Percentiles rank a stretch among this genome's conserved stretches.
Evolutionary conservation across 2,797 vertebrate genomes (phyloP).

Genomic region (Malurus splendens): DNA sequence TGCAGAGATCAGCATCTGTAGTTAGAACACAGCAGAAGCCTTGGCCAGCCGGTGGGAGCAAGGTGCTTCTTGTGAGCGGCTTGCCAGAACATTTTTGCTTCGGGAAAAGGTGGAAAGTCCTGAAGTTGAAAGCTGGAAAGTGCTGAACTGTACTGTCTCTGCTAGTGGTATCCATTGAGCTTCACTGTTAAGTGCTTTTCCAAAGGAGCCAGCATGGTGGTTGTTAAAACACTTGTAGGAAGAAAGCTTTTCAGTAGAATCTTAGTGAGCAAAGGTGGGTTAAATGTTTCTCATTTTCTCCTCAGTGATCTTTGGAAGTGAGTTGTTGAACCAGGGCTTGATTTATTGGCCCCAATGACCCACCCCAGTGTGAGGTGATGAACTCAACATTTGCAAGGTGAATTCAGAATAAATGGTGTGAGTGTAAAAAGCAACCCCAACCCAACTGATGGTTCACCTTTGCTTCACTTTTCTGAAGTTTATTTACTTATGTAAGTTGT

Average conservation of each 20-base stretch:
- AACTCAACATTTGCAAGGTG: not conserved
- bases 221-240: not conserved
- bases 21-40: not conserved
- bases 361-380: not conserved
- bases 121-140: not conserved
- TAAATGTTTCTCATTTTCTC: not conserved
- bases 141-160: not conserved
- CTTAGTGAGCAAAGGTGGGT: not conserved
- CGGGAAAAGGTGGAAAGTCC: not conserved
- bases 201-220: not conserved
- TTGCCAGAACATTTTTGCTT: not conserved
- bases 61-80: not conserved
- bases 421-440: not conserved
- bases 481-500: not conserved
- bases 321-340: not conserved
- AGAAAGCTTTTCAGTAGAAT: not conserved
- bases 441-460: not conserved
- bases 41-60: not conserved
- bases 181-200: not conserved
- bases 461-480: not conserved
- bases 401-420: not conserved
- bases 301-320: not conserved
- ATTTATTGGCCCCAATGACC: not conserved
- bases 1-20: not conserved
- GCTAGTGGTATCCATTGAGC: not conserved